These are phyloP conservation scores for Belonocnema kinseyi DNA, from an alignment of 1,140 invertebrate genomes.

Conservation along the genomic window DNA sequence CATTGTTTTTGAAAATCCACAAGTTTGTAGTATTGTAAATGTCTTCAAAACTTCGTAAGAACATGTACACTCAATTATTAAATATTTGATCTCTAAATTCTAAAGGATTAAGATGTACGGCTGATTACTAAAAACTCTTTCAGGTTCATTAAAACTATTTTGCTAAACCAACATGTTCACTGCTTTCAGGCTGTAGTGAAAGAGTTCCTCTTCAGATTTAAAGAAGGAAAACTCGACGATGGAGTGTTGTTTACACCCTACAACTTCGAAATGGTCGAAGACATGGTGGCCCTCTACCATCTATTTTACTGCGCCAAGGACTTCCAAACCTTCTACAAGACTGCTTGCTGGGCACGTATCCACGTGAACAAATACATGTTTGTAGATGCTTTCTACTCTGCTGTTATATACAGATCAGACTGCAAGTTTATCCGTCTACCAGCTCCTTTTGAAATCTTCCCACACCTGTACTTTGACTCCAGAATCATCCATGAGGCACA, in stretches of 20 bases:
- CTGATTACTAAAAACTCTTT: too few relatives aligned
- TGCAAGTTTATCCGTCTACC: constrained; percentile 79
- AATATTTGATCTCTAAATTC: too few relatives aligned
- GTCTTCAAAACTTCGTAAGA: not conserved
- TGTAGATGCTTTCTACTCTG: constrained; percentile 78
- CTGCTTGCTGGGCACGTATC: too few relatives aligned
- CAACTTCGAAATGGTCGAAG: constrained; percentile 75
- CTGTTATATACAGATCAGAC: constrained; percentile 79
- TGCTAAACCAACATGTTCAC: constrained; percentile 43
- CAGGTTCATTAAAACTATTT: constrained; percentile 2
- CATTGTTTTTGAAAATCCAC: not conserved
- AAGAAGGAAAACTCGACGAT: constrained; percentile 72
- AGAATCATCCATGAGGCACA: constrained; percentile 77
- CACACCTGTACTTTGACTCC: constrained; percentile 79
- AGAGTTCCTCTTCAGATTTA: constrained; percentile 72
- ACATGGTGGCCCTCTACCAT: constrained; percentile 78
- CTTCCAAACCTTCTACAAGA: too few relatives aligned
- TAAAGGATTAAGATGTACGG: too few relatives aligned
- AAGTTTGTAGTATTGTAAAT: too few relatives aligned
- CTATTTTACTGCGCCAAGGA: constrained; percentile 79
- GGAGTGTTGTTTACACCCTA: constrained; percentile 67
- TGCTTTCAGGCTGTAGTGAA: constrained; percentile 78
- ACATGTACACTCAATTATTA: too few relatives aligned
- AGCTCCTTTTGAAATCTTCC: constrained; percentile 81
- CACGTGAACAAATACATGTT: too few relatives aligned